Base-by-base conservation (phyloP, 2,797 vertebrate species). In the Pterois miles region DNA sequence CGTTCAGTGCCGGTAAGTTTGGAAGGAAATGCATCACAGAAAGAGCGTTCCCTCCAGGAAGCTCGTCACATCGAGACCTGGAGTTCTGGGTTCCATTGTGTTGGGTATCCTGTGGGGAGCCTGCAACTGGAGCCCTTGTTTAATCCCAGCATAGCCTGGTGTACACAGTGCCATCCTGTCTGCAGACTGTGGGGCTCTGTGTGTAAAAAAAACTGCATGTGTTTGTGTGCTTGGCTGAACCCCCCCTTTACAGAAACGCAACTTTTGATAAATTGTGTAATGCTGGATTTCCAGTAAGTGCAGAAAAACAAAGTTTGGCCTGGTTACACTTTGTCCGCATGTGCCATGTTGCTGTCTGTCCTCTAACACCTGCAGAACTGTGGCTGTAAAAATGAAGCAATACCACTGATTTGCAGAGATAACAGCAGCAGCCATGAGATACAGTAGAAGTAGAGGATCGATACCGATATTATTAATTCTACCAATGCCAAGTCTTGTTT, bases 101-200 rank as follows among this genome's bases (percentile, higher is more conserved):
- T 93, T 77, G 74, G 74, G 88, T 92, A 93, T 94, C 94, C 93
- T 94, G 93, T 92, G 81, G 79, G 86, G 88, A 89, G 81, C 80
- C 80, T 87, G 89, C 79, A 57, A 74, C 76, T 57, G 84, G 79
- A 91, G 85, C 76, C 76, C 90, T 62, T 91, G 89, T 91, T 91
- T 89, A 88, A 78, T 91, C 86, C 82, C 83, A 64, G 68, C 50
- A 31, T 67, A 71, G 78, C 72, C 74, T 80, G 86, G 75, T 90
- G 89, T 90, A 92, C 84, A 92, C 88, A 91, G 65, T 89, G 86
- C 86, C 92, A 91, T 94, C 92, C 93, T 93, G 93, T 93, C 89
- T 87, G 79, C 78, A 46, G 63, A 62, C 83, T 70, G 67, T 23
- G 66, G 82, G 70, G 77, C 82, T 72, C 68, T 82, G 23, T 65